Evolutionary conservation across 2,888 invertebrate genomes (phyloP).

Genomic region (Parnassius mnemosyne): DNA sequence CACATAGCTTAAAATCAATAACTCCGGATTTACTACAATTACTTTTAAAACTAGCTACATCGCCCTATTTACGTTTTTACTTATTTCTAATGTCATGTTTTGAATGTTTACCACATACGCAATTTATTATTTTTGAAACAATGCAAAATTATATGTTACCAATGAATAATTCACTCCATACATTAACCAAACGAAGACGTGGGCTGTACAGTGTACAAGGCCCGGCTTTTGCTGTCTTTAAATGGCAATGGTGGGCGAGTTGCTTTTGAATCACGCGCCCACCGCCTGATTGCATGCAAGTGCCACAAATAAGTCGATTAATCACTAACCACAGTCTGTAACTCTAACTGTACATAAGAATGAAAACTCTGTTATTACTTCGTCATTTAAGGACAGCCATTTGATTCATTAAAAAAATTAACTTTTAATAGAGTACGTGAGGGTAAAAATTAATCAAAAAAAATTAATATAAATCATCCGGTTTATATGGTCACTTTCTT

Average conservation of each 20-base stretch:
- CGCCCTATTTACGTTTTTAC: too few species aligned
- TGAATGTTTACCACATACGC: too few species aligned
- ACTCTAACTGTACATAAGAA: slow-evolving; percentile 23
- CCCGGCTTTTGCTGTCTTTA: slow-evolving; percentile 49
- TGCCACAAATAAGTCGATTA: slow-evolving; percentile 42
- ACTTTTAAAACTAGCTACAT: too few species aligned
- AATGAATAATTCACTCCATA: slow-evolving; percentile 16
- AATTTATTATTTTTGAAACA: slow-evolving; percentile 8
- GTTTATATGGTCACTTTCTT: too few species aligned
- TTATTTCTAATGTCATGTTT: too few species aligned
- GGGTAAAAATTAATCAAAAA: too few species aligned
- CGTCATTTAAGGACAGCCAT: too few species aligned
- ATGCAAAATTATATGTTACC: slow-evolving; percentile 1
- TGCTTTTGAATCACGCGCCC: slow-evolving; percentile 66
- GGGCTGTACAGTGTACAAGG: slow-evolving; percentile 56
- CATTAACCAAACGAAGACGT: slow-evolving; percentile 41
- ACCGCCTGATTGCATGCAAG: slow-evolving; percentile 56
- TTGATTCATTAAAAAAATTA: too few species aligned
- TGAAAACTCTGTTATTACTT: slow-evolving; percentile 2
- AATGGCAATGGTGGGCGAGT: slow-evolving; percentile 51
- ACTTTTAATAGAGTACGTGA: too few species aligned
- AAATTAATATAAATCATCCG: too few species aligned
- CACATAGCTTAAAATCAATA: too few species aligned
- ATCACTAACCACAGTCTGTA: slow-evolving; percentile 30
- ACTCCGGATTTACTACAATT: too few species aligned